Percentiles rank a stretch among this genome's conserved stretches.
phyloP scores from a whole-genome alignment of 1,140 invertebrate species.

The Caligus rogercresseyi region DNA sequence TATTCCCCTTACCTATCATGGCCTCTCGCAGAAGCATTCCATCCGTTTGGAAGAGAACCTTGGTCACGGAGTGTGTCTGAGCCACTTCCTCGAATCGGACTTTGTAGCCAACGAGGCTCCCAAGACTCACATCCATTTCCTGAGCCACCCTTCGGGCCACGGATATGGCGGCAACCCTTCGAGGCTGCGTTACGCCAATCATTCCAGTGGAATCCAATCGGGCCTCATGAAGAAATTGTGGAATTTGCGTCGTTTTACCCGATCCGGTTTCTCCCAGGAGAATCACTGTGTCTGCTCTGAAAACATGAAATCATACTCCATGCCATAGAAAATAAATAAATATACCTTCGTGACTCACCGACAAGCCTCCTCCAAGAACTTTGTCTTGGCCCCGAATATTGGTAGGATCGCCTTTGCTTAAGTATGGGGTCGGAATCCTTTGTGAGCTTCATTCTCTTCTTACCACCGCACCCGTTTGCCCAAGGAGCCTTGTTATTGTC shows the following conservation, averaged over 20 bases:
- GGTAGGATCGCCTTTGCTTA: background rate
- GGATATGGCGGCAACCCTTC: constrained; percentile 71
- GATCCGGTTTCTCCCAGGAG: constrained; percentile 74
- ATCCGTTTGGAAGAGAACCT: constrained; percentile 73
- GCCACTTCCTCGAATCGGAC: constrained; percentile 81
- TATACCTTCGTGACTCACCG: background rate
- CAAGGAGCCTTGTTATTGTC: too few relatives aligned
- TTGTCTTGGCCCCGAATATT: background rate
- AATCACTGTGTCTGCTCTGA: constrained; percentile 38
- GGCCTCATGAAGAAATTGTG: constrained; percentile 49
- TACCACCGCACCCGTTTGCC: too few relatives aligned
- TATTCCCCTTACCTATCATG: constrained; percentile 43
- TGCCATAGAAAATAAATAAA: background rate
- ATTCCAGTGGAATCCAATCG: constrained; percentile 37
- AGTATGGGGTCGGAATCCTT: background rate
- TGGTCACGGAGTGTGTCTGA: constrained; percentile 42
- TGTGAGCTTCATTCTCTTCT: background rate
- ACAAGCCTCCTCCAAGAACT: background rate
- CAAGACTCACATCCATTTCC: constrained; percentile 46
- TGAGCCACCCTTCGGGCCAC: constrained; percentile 67
- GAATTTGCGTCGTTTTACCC: constrained; percentile 80
- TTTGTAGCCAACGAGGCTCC: constrained; percentile 63
- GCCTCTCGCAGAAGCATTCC: constrained; percentile 83
- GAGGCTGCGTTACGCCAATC: constrained; percentile 55
- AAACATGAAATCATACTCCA: background rate